Conservation (phyloP, 2,797 vertebrate genomes). For the Phyllotis vaccarum region DNA sequence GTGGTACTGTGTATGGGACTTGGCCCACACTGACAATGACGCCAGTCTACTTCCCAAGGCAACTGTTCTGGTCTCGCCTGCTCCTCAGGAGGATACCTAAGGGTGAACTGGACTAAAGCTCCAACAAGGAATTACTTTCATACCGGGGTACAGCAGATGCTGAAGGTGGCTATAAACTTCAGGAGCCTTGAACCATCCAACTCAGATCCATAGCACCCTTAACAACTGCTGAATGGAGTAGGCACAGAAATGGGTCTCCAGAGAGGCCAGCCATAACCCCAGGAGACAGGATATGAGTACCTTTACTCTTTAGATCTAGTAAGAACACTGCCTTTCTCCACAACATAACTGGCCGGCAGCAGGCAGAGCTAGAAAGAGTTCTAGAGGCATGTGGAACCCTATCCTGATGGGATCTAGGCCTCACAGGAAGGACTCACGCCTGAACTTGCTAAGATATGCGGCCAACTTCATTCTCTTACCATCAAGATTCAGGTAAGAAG, state of each 20-base stretch:
- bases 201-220: background rate
- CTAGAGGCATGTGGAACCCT: background rate
- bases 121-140: background rate
- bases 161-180: background rate
- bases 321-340: background rate
- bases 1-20: too few relatives aligned
- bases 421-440: background rate
- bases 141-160: background rate
- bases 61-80: background rate
- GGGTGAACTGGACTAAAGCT: background rate
- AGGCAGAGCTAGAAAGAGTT: background rate
- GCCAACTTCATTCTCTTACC: background rate
- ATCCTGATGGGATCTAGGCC: background rate
- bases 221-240: background rate
- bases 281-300: rapidly evolving
- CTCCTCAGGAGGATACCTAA: background rate
- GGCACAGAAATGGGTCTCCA: background rate
- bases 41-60: background rate
- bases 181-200: background rate
- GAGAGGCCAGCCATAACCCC: background rate
- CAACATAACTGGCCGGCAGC: background rate
- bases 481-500: background rate
- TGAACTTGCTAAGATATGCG: background rate
- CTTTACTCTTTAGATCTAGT: background rate
- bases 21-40: background rate